phyloP scores from a whole-genome alignment of 2,113 vertebrate species.

The Sinocyclocheilus anshuiensis region DNA sequence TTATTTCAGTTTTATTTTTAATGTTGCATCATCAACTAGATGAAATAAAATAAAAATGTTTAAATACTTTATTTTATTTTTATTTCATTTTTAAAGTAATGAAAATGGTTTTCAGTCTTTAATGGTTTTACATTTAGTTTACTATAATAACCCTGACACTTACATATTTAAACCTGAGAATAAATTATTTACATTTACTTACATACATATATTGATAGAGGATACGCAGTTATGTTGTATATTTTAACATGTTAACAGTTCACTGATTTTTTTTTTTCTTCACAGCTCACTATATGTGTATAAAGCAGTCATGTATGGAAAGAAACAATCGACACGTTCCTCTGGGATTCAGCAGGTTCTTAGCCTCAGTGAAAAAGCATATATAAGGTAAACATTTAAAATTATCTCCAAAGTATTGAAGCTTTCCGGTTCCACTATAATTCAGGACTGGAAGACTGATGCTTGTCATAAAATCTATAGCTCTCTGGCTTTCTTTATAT shows the following conservation, averaged over 20 bases:
- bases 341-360: constrained; percentile 7
- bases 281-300: not conserved
- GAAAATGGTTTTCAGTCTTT: not conserved
- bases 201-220: not conserved
- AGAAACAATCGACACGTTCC: not conserved
- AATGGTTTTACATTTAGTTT: not conserved
- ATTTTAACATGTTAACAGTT: not conserved
- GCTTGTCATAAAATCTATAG: constrained; percentile 40
- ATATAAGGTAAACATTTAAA: constrained; percentile 12
- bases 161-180: not conserved
- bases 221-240: not conserved
- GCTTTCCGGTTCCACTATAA: not conserved
- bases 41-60: no score
- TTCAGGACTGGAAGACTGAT: not conserved
- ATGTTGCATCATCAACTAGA: not conserved
- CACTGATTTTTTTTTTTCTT: not conserved
- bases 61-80: no score
- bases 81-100: no score
- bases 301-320: not conserved
- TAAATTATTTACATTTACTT: not conserved
- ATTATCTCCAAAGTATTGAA: not conserved
- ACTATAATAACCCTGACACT: not conserved
- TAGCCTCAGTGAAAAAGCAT: not conserved
- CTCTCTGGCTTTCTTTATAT: constrained; percentile 6
- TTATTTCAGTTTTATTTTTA: no score